These are phyloP conservation scores for Octopus bimaculoides DNA, from an alignment of 1,140 invertebrate genomes.

Conservation along the genomic window DNA sequence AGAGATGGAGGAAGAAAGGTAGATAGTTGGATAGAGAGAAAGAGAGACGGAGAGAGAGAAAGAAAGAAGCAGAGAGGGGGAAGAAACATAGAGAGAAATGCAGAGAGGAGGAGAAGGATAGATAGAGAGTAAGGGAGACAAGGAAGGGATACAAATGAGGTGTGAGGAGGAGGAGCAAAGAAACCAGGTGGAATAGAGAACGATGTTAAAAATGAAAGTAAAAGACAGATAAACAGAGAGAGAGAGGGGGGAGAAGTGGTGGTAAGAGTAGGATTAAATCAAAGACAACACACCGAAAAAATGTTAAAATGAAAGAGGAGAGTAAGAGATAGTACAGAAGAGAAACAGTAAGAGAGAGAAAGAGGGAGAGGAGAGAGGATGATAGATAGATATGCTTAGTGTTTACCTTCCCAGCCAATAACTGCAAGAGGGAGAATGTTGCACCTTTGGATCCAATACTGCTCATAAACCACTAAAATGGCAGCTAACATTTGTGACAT, in stretches of 20 bases:
- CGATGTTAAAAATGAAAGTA: neutral
- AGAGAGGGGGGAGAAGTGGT: neutral
- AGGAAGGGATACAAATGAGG: too few relatives aligned
- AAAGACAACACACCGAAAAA: neutral
- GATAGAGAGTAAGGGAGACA: too few relatives aligned
- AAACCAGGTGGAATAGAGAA: neutral
- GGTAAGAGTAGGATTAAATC: too few relatives aligned
- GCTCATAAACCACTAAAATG: neutral
- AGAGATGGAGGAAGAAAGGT: too few relatives aligned
- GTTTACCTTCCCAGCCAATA: constrained; percentile 3
- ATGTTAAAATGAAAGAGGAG: constrained; percentile 5
- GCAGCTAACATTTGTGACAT: neutral
- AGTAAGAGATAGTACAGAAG: neutral
- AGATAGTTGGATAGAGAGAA: too few relatives aligned
- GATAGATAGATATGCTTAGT: neutral
- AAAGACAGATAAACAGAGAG: neutral
- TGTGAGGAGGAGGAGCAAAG: too few relatives aligned
- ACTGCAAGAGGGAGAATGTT: neutral
- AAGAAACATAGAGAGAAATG: too few relatives aligned
- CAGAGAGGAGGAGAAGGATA: too few relatives aligned
- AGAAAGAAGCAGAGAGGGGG: too few relatives aligned
- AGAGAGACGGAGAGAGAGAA: too few relatives aligned
- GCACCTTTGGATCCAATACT: constrained; percentile 2
- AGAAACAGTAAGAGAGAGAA: constrained; percentile 7
- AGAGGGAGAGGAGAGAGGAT: constrained; percentile 5